phyloP scores from a whole-genome alignment of 2,797 vertebrate genomes.

The Vultur gryphus region DNA sequence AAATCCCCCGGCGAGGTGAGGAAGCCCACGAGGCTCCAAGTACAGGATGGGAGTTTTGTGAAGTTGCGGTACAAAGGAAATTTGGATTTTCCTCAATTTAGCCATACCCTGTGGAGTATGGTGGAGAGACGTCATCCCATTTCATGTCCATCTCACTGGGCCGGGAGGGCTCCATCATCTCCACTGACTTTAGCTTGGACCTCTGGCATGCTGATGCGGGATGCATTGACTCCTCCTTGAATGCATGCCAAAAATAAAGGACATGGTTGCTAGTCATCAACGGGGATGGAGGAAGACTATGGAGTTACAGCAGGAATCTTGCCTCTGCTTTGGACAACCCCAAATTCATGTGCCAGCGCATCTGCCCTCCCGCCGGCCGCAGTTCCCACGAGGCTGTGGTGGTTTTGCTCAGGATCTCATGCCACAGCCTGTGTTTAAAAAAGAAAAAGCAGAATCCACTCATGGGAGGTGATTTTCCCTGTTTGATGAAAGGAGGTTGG shows the following conservation, averaged over 20 bases:
- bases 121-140: not conserved
- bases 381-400: accelerated
- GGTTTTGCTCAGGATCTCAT: not conserved
- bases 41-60: not conserved
- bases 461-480: not conserved
- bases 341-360: accelerated
- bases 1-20: not conserved
- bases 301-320: not conserved
- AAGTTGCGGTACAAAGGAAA: not conserved
- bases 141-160: not conserved
- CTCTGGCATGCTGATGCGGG: not conserved
- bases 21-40: not conserved
- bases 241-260: not conserved
- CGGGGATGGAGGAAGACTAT: not conserved
- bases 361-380: not conserved
- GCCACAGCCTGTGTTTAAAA: not conserved
- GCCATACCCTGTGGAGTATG: accelerated
- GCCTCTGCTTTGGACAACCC: not conserved
- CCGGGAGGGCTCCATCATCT: not conserved
- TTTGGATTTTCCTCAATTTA: accelerated
- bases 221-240: not conserved
- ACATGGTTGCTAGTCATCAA: accelerated
- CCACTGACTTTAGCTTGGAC: not conserved
- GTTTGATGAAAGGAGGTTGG: not conserved
- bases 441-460: not conserved